Conservation (phyloP, 92 coral and sea anemone genomes). For the Plumapathes pennacea region DNA sequence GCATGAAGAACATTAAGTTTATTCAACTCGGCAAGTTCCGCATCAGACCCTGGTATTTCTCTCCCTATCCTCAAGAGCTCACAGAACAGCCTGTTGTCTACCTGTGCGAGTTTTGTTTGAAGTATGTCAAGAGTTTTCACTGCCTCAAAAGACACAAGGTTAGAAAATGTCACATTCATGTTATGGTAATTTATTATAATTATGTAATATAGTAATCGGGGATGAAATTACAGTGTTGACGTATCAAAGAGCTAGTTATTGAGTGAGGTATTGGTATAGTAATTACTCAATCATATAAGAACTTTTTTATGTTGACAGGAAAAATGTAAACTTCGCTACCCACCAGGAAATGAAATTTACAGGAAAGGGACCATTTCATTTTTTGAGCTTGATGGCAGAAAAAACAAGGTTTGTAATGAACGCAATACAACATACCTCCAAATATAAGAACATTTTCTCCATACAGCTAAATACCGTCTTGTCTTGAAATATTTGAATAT, state of each 20-base stretch:
- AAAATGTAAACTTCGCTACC: conserved; percentile 90
- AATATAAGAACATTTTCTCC: too few species aligned
- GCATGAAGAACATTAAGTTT: conserved; percentile 95
- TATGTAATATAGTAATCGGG: too few species aligned
- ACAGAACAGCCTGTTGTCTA: conserved; percentile 79
- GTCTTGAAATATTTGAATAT: too few species aligned
- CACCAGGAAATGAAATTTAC: conserved; percentile 99
- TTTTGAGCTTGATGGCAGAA: conserved; percentile 99
- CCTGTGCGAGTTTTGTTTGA: conserved; percentile 94
- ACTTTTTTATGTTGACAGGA: conserved; percentile 45
- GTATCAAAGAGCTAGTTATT: too few species aligned
- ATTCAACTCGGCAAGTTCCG: conserved; percentile 89
- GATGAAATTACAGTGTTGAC: too few species aligned
- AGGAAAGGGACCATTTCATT: conserved; percentile 87
- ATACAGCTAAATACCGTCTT: too few species aligned
- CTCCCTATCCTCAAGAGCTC: conserved; percentile 96
- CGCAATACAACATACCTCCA: too few species aligned
- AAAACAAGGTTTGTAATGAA: conserved; percentile 91
- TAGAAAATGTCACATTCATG: not conserved
- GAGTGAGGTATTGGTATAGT: too few species aligned
- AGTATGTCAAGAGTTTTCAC: conserved; percentile 93
- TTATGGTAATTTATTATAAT: too few species aligned
- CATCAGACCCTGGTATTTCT: conserved; percentile 96
- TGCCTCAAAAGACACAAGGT: conserved; percentile 97
- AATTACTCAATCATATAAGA: too few species aligned